Conservation (phyloP, 2,888 invertebrate species). For the Cephus sareptanus region DNA sequence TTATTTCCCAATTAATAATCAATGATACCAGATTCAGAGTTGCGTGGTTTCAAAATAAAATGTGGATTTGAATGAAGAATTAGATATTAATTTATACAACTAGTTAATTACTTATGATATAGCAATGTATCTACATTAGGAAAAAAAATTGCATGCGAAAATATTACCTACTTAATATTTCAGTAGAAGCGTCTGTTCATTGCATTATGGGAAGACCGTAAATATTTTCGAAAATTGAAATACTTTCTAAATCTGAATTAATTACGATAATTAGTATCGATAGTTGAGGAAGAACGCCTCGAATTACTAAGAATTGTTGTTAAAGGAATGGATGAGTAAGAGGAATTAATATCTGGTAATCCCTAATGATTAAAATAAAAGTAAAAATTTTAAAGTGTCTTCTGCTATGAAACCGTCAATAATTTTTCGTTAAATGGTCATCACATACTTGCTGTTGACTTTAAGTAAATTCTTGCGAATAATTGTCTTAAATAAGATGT, state of each 20-base stretch:
- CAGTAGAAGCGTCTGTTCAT: not conserved
- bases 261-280: not conserved
- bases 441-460: not conserved
- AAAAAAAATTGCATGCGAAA: not conserved
- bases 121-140: not conserved
- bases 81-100: not conserved
- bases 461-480: not conserved
- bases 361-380: not conserved
- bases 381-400: not conserved
- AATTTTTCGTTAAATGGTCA: not conserved
- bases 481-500: not conserved
- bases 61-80: not conserved
- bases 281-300: not conserved
- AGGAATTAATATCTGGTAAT: not conserved
- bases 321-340: not conserved
- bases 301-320: not conserved
- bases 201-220: not conserved
- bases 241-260: not conserved
- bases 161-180: not conserved
- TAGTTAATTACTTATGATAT: not conserved
- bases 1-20: slow-evolving; percentile 20
- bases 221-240: not conserved
- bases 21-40: not conserved
- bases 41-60: not conserved
- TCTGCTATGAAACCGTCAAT: not conserved